Base-by-base conservation (phyloP, 2,113 vertebrate genomes). In the Hyperopisus bebe region DNA sequence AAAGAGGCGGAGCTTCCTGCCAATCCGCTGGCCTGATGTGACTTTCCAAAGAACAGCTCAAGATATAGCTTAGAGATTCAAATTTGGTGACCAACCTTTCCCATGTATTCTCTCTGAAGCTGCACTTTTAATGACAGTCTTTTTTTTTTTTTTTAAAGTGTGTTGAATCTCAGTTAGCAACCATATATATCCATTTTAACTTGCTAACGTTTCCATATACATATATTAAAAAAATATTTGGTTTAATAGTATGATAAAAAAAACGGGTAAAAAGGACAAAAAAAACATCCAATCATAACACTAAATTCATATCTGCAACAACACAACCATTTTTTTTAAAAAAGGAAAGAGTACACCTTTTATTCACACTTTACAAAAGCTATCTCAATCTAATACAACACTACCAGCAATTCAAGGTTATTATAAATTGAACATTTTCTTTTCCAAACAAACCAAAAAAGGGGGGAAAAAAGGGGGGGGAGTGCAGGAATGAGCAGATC, bases 311-410 rank as follows among this genome's bases (percentile, higher is more conserved):
- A 97, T 98, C 96, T 95, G 97, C 95, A 94, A 94, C 95, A 97
- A 96, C 96, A 97, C 96, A 97, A 94, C 94, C 97, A 96, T 95
- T 90, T 97, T 92, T 94, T 97, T 94, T 5, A 95, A 96, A 95
- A 95, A 97, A 97, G 96, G 96, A 97, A 98, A 97, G 96, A 96
- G 96, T 97, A 97, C 97, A 97, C 95, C 95, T 97, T 97, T 98
- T 98, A 97, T 98, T 98, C 97, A 98, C 97, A 99, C 97, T 97
- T 97, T 97, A 98, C 96, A 97, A 97, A 93, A 91, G 89, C 95
- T 94, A 94, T 93, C 94, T 95, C 94, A 94, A 92, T 95, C 96
- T 97, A 97, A 94, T 96, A 96, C 96, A 97, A 96, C 96, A 97
- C 96, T 95, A 97, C 94, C 96, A 97, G 97, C 95, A 97, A 97